Base-by-base conservation (phyloP, 2,113 vertebrate species). In the Nematolebias whitei region DNA sequence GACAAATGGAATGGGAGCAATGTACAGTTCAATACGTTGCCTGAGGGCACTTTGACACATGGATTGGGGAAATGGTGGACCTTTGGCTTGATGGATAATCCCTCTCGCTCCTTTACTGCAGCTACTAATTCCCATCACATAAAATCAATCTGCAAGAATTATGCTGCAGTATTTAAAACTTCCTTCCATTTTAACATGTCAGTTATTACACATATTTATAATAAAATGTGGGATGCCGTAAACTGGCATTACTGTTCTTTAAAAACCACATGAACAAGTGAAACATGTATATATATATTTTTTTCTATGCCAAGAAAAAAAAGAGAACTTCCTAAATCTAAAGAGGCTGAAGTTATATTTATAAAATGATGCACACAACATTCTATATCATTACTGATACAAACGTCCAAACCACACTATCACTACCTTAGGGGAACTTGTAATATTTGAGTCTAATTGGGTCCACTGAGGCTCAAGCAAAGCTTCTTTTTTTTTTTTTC, bases 391-490 rank as follows among this genome's bases (percentile, higher is more conserved):
- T 22, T 59, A 18, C 63, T 64, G 35, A 87, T 67, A 73, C 62
- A 82, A 80, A 68, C 71, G 75, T 68, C 65, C 58, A 65, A 66
- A 72, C 63, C 62, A 71, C 50, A 65, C 32, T 50, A 74, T 78
- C 41, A 49, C 38, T 68, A 75, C 47, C 82, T 69, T 73, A 29
- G 85, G 85, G 86, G 78, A 70, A 60, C 77, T 78, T 67, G 67
- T 76, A 78, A 71, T 81, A 77, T 85, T 68, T 82, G 65, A 84
- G 76, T 87, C 79, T 90, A 89, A 90, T 88, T 86, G 83, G 78
- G 70, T 83, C 85, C 82, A 78, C 53, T 75, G 81, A 87, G 86
- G 41, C 51, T 78, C 41, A 32, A 24, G 32, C 80, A 20, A 50
- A 51, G 38, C 67, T 74, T 68, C n/a, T n/a, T n/a, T 53, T 49